Evolutionary conservation across 2,888 invertebrate genomes (phyloP), one percentile per base, ranked within the genome.

Genomic region (Choristoneura rosaceana): DNA sequence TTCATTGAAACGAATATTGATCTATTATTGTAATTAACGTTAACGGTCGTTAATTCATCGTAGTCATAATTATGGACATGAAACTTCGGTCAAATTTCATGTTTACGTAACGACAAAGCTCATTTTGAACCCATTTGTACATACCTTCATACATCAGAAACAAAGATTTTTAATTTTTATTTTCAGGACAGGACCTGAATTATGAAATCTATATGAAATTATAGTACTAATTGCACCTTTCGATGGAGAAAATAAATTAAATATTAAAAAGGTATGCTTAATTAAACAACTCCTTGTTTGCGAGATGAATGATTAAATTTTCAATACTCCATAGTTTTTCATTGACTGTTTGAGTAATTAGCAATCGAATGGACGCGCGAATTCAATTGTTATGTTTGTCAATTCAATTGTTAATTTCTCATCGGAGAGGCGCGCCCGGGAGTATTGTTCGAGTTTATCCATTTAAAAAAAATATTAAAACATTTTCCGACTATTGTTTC

Each of bases 351-450:
- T 86, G 82, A 85, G 86, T 87, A 89, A 89, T 90, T 87, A 88
- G 85, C 84, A 81, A 82, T 84, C 82, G 86, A 79, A 82, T 80
- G 83, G 76, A 77, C 80, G 76, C 70, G 71, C 79, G 79, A 84
- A 87, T 84, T 81, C 84, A 86, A 87, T 88, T 85, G 84, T 84
- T 84, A 84, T 87, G 83, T 86, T 88, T 89, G 85, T 85, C 83
- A 84, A 86, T 89, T 84, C 82, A 85, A 84, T 87, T 87, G 84
- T 87, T 87, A 87, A 88, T 88, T 86, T 86, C 81, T 88, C 86
- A 84, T 86, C 85, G 81, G 80, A 76, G 77, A 80, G 82, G 81
- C 81, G 82, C 81, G 80, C 79, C 81, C 78, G 80, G 80, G 82
- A 82, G 84, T 84, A 80, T 80, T 79, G 78, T 79, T 83, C 79